phyloP scores from a whole-genome alignment of 2,113 vertebrate species.

The Ranitomeya variabilis region DNA sequence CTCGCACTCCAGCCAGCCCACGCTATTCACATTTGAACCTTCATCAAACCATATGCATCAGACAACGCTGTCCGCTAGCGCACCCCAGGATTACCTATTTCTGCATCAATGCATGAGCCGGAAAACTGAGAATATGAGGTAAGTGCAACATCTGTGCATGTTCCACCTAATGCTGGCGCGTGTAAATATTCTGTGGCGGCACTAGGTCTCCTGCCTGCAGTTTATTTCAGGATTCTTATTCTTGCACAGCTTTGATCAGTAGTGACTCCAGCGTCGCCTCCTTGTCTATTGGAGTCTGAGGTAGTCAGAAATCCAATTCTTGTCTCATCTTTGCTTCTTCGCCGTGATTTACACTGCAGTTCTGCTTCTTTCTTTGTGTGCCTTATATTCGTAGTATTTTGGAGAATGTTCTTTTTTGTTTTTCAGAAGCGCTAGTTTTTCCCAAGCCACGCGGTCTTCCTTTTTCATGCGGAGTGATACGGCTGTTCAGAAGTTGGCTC shows the following conservation, averaged over 20 bases:
- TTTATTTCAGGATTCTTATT: not conserved
- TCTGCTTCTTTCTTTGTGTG: not conserved
- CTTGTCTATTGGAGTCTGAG: not conserved
- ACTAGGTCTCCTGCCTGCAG: no score
- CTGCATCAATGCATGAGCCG: constrained; percentile 98
- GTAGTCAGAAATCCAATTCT: not conserved
- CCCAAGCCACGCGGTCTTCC: constrained; percentile 85
- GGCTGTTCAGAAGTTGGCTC: constrained; percentile 86
- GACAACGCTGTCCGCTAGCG: constrained; percentile 87
- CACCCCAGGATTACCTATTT: constrained; percentile 96
- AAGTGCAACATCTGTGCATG: not conserved
- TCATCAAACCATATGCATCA: constrained; percentile 74
- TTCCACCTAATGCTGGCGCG: no score
- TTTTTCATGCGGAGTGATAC: constrained; percentile 86
- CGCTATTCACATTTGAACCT: constrained; percentile 92
- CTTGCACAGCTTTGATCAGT: no score
- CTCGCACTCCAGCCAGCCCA: constrained; percentile 92
- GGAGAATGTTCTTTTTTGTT: not conserved
- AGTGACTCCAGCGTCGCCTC: no score
- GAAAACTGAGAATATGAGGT: constrained; percentile 89
- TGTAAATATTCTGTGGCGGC: not conserved
- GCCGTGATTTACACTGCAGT: not conserved
- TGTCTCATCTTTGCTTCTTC: not conserved
- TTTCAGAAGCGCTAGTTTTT: constrained; percentile 94
- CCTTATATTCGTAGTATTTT: not conserved